Percentiles rank a stretch among this genome's conserved stretches.
phyloP scores from a whole-genome alignment of 64 coral and sea anemone species.

The Montipora foliosa region DNA sequence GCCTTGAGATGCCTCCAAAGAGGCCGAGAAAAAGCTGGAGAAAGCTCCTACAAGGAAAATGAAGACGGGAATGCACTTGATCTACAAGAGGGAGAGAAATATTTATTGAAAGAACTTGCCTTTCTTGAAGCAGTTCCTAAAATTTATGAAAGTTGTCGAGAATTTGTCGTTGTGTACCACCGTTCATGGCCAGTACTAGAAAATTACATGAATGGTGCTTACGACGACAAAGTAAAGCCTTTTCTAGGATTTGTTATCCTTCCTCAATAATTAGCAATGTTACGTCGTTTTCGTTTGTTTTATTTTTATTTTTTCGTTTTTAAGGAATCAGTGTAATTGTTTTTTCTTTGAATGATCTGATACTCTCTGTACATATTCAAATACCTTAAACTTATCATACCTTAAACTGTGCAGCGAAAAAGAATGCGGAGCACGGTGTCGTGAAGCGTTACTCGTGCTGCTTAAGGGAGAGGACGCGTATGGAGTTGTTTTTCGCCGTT shows the following conservation, averaged over 20 bases:
- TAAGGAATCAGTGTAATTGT: no score
- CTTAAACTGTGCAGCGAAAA: no score
- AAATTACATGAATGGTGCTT: conserved; percentile 67
- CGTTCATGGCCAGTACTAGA: conserved; percentile 78
- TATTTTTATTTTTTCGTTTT: no score
- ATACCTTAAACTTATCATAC: no score
- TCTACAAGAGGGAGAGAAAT: conserved; percentile 80
- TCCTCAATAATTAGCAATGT: not conserved
- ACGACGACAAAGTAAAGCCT: conserved; percentile 52
- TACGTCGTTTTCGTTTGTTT: no score
- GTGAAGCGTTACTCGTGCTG: no score
- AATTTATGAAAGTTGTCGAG: conserved; percentile 72
- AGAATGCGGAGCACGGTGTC: no score
- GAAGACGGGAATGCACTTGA: not conserved
- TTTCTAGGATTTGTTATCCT: conserved; percentile 67
- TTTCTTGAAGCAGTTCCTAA: conserved; percentile 57
- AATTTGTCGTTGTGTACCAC: conserved; percentile 86
- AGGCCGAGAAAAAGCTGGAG: not conserved
- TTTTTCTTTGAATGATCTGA: no score
- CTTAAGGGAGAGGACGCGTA: no score
- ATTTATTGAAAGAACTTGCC: conserved; percentile 81
- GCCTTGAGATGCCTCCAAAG: conserved; percentile 72
- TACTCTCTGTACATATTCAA: no score
- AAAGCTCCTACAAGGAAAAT: not conserved
- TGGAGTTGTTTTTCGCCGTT: no score